phyloP scores from a whole-genome alignment of 2,888 invertebrate genomes.

The Cryptus armator region DNA sequence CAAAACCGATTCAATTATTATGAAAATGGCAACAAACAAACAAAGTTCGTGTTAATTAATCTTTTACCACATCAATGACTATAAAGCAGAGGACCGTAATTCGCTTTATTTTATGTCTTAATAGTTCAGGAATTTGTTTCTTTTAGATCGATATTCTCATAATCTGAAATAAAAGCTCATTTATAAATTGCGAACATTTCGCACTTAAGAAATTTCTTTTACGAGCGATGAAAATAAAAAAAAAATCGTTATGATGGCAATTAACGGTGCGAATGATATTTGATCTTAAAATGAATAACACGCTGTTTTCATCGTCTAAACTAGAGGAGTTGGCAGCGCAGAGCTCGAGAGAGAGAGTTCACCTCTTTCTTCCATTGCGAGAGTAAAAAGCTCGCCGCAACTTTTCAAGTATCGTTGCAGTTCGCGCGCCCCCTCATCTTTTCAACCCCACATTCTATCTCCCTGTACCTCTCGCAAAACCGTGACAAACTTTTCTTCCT shows the following conservation, averaged over 20 bases:
- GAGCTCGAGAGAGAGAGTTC: constrained; percentile 16
- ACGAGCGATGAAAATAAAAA: background rate
- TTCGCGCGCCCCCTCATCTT: background rate
- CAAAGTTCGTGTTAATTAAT: background rate
- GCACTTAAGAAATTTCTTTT: background rate
- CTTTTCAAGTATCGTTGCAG: constrained; percentile 39
- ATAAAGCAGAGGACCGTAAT: no score
- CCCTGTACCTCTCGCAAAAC: constrained; percentile 20
- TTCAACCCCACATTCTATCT: constrained; percentile 26
- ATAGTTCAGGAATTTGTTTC: no score
- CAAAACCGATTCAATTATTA: background rate
- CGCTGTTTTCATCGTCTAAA: constrained; percentile 31
- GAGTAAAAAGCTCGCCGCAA: constrained; percentile 22
- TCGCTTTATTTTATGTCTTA: no score
- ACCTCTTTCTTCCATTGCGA: constrained; percentile 6
- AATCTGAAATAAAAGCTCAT: background rate
- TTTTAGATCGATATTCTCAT: background rate
- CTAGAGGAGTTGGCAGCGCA: constrained; percentile 12
- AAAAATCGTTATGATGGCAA: constrained; percentile 36
- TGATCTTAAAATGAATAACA: constrained; percentile 36
- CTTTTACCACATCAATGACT: no score
- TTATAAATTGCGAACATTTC: background rate
- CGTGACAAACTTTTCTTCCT: constrained; percentile 45
- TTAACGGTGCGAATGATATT: constrained; percentile 50
- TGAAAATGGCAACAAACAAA: background rate